These are phyloP conservation scores for Cylindroiulus punctatus DNA, from an alignment of 2,888 invertebrate genomes.

Conservation along the genomic window DNA sequence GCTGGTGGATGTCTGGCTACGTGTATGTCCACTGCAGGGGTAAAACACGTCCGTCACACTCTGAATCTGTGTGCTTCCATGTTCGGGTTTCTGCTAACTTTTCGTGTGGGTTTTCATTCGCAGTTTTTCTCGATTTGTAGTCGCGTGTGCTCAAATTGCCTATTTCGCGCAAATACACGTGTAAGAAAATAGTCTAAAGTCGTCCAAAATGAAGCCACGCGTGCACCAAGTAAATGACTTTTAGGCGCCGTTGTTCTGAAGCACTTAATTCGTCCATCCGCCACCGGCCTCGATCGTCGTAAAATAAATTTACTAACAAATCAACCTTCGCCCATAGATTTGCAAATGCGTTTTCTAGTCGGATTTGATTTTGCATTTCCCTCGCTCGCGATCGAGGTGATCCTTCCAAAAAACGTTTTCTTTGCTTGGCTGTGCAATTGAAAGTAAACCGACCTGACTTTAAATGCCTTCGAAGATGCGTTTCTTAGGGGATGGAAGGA, in stretches of 20 bases:
- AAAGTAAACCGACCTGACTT: background rate
- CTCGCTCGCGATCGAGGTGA: background rate
- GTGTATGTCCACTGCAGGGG: background rate
- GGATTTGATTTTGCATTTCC: constrained; percentile 21
- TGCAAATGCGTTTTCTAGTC: background rate
- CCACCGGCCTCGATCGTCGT: background rate
- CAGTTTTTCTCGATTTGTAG: background rate
- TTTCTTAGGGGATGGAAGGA: background rate
- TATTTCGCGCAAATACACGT: too few relatives aligned
- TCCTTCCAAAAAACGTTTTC: background rate
- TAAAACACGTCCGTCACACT: background rate
- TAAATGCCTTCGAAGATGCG: background rate
- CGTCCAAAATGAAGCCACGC: background rate
- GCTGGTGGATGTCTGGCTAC: background rate
- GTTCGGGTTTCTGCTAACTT: background rate
- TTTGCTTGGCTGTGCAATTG: background rate
- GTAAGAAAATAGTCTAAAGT: background rate
- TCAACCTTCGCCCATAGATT: background rate
- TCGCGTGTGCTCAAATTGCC: background rate
- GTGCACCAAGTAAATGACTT: background rate
- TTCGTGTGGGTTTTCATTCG: background rate
- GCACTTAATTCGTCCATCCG: background rate
- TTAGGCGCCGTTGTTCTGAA: background rate
- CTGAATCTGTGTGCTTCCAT: background rate
- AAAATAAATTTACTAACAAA: background rate